Evolutionary conservation across 2,888 invertebrate genomes (phyloP), one percentile per base, ranked within the genome.

Genomic region (Apamea epomidion): DNA sequence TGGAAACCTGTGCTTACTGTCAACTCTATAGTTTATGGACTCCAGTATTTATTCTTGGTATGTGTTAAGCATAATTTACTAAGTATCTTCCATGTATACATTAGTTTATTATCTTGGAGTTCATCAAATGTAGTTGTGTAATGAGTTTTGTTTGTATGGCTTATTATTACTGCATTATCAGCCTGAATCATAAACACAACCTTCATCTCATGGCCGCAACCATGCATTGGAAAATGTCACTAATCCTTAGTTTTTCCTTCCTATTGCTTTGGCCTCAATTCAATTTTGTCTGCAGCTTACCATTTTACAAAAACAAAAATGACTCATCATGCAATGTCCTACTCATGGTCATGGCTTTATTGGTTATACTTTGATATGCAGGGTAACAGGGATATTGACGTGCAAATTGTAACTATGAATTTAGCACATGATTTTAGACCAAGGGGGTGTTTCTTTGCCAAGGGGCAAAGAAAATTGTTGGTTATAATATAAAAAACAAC

Each of bases 1-100:
- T 99, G 99, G 99, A 99, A 99, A 96, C 99, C 99, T 82, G 99
- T 99, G 85, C 97, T 99, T 90, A 99, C 99, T 82, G 99, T 99
- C 91, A 99, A 99, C 96, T 99, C 99, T 88, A 99, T 99, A 96
- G 99, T 99, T 80, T 99, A 99, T 96, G 99, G 99, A 89, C 97
- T 99, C 92, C 99, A 99, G 95, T 99, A 99, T 97, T 98, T 99
- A 93, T 99, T 99, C 95, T 97, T 99, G 98, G 99, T 99, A 89
- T 93, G 96, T 92, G 37, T 81, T 78, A 25, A 68, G 10, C 5
- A 4, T 48, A 37, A 29, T 14, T 37, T 32, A n/a, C 14, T 21
- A 60, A 21, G 51, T 54, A 42, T 62, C 2, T 72, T 60, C 45
- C 5, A 64, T 45, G 7, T 25, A 54, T n/a, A 81, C 32, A 32